Percentiles rank a stretch among this genome's conserved stretches.
Evolutionary conservation across 2,797 vertebrate species (phyloP).

Genomic region (Danio tinwini): DNA sequence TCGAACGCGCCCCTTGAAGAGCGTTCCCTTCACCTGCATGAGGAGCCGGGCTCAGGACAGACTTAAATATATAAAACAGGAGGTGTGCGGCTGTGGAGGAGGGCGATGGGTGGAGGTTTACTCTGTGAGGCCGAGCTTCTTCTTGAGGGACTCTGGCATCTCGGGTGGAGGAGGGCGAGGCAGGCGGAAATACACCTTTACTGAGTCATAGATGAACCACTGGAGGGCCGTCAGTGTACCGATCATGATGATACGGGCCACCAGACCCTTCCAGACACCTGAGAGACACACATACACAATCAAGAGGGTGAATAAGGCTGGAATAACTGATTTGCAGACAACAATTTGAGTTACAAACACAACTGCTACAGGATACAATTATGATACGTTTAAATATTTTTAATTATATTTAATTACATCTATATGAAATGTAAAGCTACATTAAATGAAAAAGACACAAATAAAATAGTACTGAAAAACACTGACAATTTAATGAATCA

Average conservation of each 20-base stretch:
- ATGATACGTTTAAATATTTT: no score
- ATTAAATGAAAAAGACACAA: no score
- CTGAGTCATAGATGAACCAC: constrained; percentile 91
- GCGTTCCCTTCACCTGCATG: constrained; percentile 9
- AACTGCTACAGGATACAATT: no score
- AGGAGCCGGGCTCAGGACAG: constrained; percentile 42
- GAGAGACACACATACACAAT: neutral
- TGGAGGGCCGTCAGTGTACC: constrained; percentile 87
- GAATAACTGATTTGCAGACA: neutral
- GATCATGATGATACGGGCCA: constrained; percentile 90
- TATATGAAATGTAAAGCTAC: no score
- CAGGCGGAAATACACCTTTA: constrained; percentile 89
- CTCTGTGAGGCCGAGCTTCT: constrained; percentile 82
- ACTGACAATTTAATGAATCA: no score
- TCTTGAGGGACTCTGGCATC: constrained; percentile 89
- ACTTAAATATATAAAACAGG: constrained; percentile 62
- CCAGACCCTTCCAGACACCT: constrained; percentile 89
- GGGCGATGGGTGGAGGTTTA: constrained; percentile 61
- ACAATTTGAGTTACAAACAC: no score
- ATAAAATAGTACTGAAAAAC: no score
- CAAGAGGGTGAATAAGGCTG: neutral
- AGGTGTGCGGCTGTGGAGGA: constrained; percentile 14
- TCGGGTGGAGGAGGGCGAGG: constrained; percentile 87
- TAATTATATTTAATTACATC: no score
- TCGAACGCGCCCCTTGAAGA: constrained; percentile 4